Percentiles rank a stretch among this genome's conserved stretches.
These are phyloP conservation scores for Heliothis peltigera DNA, from an alignment of 2,888 invertebrate genomes.

Conservation along the genomic window DNA sequence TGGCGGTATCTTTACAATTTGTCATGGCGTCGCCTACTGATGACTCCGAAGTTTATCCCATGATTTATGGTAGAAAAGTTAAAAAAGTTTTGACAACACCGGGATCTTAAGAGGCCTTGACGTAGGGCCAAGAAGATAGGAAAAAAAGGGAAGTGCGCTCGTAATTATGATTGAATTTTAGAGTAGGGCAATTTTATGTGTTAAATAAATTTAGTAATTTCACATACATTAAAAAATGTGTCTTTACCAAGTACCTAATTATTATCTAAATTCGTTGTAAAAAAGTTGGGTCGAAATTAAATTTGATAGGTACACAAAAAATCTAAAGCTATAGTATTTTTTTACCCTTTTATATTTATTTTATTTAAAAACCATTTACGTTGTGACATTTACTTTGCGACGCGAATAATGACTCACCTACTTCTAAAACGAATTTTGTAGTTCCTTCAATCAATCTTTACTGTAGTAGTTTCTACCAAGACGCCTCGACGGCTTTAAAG, in stretches of 20 bases:
- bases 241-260: no score
- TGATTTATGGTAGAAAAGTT: conserved; percentile 53
- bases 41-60: conserved; percentile 35
- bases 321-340: no score
- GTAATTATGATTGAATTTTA: background rate
- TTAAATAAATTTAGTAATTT: no score
- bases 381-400: background rate
- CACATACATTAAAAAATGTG: no score
- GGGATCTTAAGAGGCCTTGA: conserved; percentile 36
- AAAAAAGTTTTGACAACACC: conserved; percentile 48
- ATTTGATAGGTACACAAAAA: no score
- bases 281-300: no score
- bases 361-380: background rate
- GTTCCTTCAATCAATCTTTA: conserved; percentile 36
- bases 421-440: background rate
- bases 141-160: conserved; percentile 19
- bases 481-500: conserved; percentile 10
- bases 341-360: no score
- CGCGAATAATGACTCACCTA: background rate
- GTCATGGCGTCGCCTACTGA: conserved; percentile 45
- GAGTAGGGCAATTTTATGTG: background rate
- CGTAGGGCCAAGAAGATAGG: conserved; percentile 26
- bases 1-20: conserved; percentile 51
- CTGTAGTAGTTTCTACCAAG: conserved; percentile 2
- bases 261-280: no score